Evolutionary conservation across 2,888 invertebrate genomes (phyloP).

Genomic region (Sepioteuthis lessoniana): DNA sequence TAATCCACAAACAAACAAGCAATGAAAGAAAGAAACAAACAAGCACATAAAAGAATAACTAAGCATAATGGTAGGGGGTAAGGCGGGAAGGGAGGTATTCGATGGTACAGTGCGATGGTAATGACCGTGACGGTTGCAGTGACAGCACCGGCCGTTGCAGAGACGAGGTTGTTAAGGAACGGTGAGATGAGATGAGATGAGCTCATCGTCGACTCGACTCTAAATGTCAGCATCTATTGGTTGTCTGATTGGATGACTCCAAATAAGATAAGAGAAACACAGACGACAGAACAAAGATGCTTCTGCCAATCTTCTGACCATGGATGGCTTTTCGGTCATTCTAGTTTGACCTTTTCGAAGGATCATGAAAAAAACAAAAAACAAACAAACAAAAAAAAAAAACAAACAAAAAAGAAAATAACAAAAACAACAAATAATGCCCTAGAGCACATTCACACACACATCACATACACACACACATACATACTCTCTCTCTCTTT

Average conservation of each 20-base stretch:
- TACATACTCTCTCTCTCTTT: no score
- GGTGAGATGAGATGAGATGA: background rate
- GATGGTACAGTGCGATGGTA: background rate
- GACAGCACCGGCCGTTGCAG: background rate
- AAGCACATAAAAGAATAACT: background rate
- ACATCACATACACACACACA: no score
- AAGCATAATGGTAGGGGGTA: background rate
- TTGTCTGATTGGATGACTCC: background rate
- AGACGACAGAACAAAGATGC: background rate
- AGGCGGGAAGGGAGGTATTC: background rate
- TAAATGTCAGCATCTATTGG: background rate
- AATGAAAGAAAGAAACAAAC: background rate
- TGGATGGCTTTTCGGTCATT: background rate
- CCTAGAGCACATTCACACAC: no score
- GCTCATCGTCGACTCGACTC: background rate
- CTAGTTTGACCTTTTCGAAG: background rate
- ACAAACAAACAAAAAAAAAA: no score
- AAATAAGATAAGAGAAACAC: background rate
- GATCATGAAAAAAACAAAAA: background rate
- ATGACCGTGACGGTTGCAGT: background rate
- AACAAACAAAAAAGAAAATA: no score
- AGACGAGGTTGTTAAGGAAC: background rate
- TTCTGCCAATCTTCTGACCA: background rate
- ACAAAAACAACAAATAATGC: no score
- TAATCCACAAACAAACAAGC: background rate